Percentiles rank a stretch among this genome's conserved stretches.
These are phyloP conservation scores for Epinephelus lanceolatus DNA, from an alignment of 2,113 vertebrate genomes.

Conservation along the genomic window DNA sequence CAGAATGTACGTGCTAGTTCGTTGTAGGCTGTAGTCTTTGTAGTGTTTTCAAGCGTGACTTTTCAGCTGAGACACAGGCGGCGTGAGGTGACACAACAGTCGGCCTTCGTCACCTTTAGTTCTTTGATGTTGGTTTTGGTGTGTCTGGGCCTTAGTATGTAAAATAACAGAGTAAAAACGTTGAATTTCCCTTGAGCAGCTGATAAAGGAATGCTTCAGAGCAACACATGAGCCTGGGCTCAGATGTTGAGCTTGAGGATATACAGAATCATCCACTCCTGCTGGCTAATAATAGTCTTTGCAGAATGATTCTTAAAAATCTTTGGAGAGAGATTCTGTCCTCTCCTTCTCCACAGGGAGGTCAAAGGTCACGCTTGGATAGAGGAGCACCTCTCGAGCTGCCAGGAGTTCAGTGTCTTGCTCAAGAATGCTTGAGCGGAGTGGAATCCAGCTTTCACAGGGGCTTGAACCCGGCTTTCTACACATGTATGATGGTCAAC, in stretches of 20 bases:
- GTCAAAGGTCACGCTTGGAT: slow-evolving; percentile 35
- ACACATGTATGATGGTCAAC: slow-evolving; percentile 16
- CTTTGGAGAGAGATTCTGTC: not conserved
- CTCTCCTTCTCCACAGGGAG: not conserved
- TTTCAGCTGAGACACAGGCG: too few relatives aligned
- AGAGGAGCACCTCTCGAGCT: not conserved
- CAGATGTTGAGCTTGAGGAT: slow-evolving; percentile 21
- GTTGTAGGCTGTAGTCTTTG: too few relatives aligned
- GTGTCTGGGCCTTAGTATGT: too few relatives aligned
- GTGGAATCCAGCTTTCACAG: slow-evolving; percentile 23
- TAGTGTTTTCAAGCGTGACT: too few relatives aligned
- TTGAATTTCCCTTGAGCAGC: too few relatives aligned
- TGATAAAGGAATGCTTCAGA: not conserved
- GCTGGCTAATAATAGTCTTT: not conserved
- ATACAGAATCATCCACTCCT: not conserved
- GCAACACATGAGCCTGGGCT: slow-evolving; percentile 13
- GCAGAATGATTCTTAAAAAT: not conserved
- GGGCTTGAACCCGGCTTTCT: slow-evolving; percentile 31
- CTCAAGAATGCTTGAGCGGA: not conserved
- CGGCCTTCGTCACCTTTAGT: too few relatives aligned
- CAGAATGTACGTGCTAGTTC: too few relatives aligned
- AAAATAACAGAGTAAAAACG: too few relatives aligned
- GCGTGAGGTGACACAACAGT: too few relatives aligned
- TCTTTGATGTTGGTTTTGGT: too few relatives aligned
- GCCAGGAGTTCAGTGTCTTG: not conserved